Percentiles rank a stretch among this genome's conserved stretches.
phyloP scores from a whole-genome alignment of 2,888 invertebrate genomes.

The Noctua fimbriata region DNA sequence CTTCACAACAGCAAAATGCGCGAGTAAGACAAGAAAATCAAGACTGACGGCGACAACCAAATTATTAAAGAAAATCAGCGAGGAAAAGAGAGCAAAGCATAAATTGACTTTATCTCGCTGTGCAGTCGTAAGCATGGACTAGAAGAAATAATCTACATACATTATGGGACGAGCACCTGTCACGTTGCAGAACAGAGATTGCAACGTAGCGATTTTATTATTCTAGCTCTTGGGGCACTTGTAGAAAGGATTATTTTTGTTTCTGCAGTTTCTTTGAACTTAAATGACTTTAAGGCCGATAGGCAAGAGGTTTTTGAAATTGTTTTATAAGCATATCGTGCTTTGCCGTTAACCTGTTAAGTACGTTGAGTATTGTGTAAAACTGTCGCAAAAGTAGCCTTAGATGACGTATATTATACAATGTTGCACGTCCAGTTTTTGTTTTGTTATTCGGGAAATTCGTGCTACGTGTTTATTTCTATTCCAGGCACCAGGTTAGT shows the following conservation, averaged over 20 bases:
- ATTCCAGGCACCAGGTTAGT: neutral
- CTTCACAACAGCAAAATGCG: neutral
- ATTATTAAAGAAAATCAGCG: slow-evolving; percentile 41
- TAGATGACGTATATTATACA: neutral
- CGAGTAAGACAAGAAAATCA: slow-evolving; percentile 27
- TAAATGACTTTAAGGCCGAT: neutral
- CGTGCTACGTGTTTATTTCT: neutral
- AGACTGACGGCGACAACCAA: slow-evolving; percentile 20
- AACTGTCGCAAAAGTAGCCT: neutral
- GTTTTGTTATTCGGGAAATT: neutral
- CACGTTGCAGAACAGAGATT: slow-evolving; percentile 37
- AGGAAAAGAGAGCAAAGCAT: slow-evolving; percentile 32
- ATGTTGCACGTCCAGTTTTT: neutral
- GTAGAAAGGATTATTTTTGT: slow-evolving; percentile 15
- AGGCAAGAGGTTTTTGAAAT: neutral
- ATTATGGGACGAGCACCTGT: slow-evolving; percentile 56
- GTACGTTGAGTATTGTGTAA: neutral
- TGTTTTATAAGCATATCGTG: neutral
- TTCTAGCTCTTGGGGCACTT: slow-evolving; percentile 8
- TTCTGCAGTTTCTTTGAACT: neutral
- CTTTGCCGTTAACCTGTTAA: neutral
- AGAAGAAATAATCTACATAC: slow-evolving; percentile 57
- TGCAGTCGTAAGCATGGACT: slow-evolving; percentile 50
- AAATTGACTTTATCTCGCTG: slow-evolving; percentile 51
- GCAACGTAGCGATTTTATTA: slow-evolving; percentile 47